Base-by-base conservation (phyloP, 2,888 invertebrate genomes). In the Odontomyia ornata region DNA sequence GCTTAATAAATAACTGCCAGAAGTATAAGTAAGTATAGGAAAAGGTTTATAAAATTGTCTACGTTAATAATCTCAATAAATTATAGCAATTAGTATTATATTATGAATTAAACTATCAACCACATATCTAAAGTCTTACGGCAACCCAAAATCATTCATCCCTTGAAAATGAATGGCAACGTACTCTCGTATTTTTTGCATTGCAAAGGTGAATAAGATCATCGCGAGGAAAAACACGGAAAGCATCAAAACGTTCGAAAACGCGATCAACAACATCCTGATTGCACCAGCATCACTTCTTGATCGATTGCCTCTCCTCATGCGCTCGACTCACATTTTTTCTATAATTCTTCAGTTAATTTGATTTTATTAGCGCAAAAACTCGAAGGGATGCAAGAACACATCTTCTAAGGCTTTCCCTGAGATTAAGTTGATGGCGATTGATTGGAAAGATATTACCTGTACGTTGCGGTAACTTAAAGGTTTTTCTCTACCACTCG, bases 291-390 rank as follows among this genome's bases (percentile, higher is more conserved):
- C 47, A 25, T 47, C 60, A 57, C 21, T 36, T 23, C 60, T 73
- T 73, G 73, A 73, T 57, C 73, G 57, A 73, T 57, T 57, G 73
- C 57, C 52, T 30, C 23, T n/a, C 46, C 15, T 69, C 69, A 5
- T n/a, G 21, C 23, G 23, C 27, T 47, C 69, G 4, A 23, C 13
- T 73, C 23, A 18, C 28, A 73, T 75, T 77, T 76, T 76, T 72
- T 65, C 36, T 64, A 43, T 75, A 67, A 67, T 77, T 78, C 73
- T 77, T 77, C 75, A 78, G 78, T 77, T 78, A 78, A 78, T 78
- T 78, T 78, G 78, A 78, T 78, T 78, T 78, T 78, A 78, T 78
- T 78, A 78, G 77, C 76, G 52, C 78, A 69, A 25, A 75, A 47
- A 64, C 47, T 75, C 28, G 7, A 47, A 23, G 25, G 36, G 73